Conservation (phyloP, 2,888 invertebrate genomes). For the Apantesis nais region DNA sequence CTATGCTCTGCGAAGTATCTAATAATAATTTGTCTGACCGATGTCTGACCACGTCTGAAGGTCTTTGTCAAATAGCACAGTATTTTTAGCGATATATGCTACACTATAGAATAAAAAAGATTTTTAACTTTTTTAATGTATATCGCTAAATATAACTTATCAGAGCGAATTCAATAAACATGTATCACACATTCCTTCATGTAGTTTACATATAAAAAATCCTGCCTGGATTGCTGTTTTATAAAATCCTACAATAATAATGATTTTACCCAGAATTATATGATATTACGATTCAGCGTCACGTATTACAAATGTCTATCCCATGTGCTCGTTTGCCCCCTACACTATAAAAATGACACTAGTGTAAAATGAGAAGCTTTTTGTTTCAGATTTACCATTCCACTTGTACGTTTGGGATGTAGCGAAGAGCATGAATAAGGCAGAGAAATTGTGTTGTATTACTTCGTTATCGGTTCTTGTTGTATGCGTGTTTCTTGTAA, state of each 20-base stretch:
- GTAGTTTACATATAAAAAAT: neutral
- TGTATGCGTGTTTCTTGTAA: neutral
- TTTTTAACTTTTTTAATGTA: too few relatives aligned
- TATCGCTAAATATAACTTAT: too few relatives aligned
- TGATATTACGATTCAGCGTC: too few relatives aligned
- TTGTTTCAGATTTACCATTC: conserved; percentile 1
- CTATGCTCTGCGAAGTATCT: neutral
- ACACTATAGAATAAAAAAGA: too few relatives aligned
- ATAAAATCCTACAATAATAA: too few relatives aligned
- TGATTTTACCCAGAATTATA: too few relatives aligned
- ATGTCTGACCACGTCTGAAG: neutral
- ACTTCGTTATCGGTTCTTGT: neutral
- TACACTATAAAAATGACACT: too few relatives aligned
- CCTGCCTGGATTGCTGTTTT: too few relatives aligned
- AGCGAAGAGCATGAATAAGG: neutral
- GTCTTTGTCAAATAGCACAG: too few relatives aligned
- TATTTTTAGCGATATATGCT: too few relatives aligned
- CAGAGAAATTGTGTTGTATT: conserved; percentile 1
- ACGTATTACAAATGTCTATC: too few relatives aligned
- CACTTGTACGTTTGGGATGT: conserved; percentile 5
- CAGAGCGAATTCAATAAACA: neutral
- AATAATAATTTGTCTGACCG: neutral
- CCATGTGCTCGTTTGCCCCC: too few relatives aligned
- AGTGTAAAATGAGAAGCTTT: neutral
- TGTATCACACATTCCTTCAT: neutral